Evolutionary conservation across 2,888 invertebrate genomes (phyloP).

Genomic region (Leucoptera coffeella): DNA sequence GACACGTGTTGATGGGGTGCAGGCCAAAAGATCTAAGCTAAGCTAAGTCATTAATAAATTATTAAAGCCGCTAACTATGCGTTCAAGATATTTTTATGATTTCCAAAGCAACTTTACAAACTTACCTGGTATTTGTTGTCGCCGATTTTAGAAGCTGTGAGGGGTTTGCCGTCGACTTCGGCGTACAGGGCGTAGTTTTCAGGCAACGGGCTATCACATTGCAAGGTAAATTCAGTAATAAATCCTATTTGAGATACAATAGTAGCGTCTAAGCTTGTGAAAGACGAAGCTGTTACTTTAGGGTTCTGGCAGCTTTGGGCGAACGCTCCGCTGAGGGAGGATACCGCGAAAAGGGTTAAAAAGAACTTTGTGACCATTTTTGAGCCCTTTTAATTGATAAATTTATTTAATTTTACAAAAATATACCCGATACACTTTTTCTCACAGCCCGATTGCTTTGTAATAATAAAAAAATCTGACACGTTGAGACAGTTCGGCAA

Average conservation of each 20-base stretch:
- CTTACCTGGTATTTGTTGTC: conserved; percentile 82
- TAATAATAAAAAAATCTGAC: neutral
- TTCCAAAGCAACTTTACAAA: too few relatives aligned
- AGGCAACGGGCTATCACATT: conserved; percentile 62
- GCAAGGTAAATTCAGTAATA: conserved; percentile 82
- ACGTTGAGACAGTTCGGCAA: neutral
- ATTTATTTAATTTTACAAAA: too few relatives aligned
- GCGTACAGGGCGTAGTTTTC: conserved; percentile 77
- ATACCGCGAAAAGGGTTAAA: conserved; percentile 18
- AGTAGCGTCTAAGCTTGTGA: conserved; percentile 90
- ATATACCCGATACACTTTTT: too few relatives aligned
- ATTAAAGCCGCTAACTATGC: too few relatives aligned
- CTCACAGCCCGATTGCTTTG: too few relatives aligned
- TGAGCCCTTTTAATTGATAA: conserved; percentile 12
- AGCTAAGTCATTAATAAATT: too few relatives aligned
- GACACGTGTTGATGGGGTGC: too few relatives aligned
- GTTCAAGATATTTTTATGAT: too few relatives aligned
- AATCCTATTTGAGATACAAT: conserved; percentile 86
- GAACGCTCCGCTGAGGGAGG: conserved; percentile 14
- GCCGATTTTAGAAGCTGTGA: conserved; percentile 75
- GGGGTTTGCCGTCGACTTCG: conserved; percentile 78
- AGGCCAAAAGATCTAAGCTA: too few relatives aligned
- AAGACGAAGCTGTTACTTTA: conserved; percentile 69
- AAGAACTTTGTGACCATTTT: conserved; percentile 42
- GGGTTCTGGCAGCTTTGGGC: conserved; percentile 48